Evolutionary conservation across 2,888 invertebrate species (phyloP).

Genomic region (Sinodicranocentrus sp.): DNA sequence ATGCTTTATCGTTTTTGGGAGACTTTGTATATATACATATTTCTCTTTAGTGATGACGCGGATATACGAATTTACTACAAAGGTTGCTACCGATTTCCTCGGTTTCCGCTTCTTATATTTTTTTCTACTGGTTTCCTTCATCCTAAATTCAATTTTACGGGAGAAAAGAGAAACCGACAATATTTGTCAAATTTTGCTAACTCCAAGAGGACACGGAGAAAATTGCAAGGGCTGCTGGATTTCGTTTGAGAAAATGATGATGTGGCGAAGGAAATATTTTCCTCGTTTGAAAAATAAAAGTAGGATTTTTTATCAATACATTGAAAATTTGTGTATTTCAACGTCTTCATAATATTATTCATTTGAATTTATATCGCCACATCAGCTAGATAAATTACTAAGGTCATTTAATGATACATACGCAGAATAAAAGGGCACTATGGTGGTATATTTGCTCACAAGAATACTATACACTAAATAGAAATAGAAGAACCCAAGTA

Average conservation of each 20-base stretch:
- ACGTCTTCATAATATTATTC: too few relatives aligned
- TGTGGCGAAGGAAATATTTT: neutral
- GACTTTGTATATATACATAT: too few relatives aligned
- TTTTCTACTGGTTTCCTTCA: neutral
- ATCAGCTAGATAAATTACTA: too few relatives aligned
- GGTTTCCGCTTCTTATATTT: slow-evolving; percentile 45
- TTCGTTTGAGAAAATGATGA: too few relatives aligned
- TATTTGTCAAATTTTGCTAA: slow-evolving; percentile 29
- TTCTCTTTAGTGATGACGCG: neutral
- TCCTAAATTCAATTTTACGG: slow-evolving; percentile 31
- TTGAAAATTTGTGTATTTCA: too few relatives aligned
- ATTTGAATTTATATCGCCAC: too few relatives aligned
- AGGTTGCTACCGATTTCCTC: slow-evolving; percentile 34
- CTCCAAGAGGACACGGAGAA: neutral
- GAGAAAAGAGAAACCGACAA: slow-evolving; percentile 18
- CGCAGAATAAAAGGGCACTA: too few relatives aligned
- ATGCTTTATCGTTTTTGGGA: neutral
- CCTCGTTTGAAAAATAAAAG: neutral
- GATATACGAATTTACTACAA: neutral
- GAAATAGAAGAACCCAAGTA: too few relatives aligned
- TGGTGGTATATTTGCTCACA: too few relatives aligned
- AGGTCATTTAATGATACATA: too few relatives aligned
- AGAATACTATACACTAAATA: too few relatives aligned
- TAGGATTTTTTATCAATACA: too few relatives aligned
- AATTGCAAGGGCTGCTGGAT: neutral